phyloP scores from a whole-genome alignment of 1,140 invertebrate genomes.

The Drosophila burlai region DNA sequence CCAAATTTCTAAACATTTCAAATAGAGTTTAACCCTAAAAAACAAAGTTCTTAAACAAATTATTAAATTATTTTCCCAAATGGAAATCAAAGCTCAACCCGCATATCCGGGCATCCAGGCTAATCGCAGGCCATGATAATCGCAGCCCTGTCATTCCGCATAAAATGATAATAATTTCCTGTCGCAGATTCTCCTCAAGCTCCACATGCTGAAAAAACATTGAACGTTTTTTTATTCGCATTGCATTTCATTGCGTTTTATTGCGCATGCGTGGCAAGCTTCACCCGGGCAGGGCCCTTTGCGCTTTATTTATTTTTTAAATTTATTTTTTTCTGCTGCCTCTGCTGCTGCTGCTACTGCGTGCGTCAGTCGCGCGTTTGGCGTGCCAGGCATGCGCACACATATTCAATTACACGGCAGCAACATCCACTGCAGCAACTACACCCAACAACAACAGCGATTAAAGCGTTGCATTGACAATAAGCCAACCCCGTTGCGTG shows the following conservation, averaged over 20 bases:
- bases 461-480: slow-evolving; percentile 68
- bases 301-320: slow-evolving; percentile 13
- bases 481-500: slow-evolving; percentile 67
- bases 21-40: no score
- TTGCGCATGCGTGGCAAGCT: slow-evolving; percentile 53
- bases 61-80: background rate
- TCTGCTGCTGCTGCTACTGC: slow-evolving; percentile 45
- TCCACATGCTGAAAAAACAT: slow-evolving; percentile 5
- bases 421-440: slow-evolving; percentile 31
- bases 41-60: background rate
- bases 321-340: slow-evolving; percentile 29
- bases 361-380: slow-evolving; percentile 69
- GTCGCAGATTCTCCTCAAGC: slow-evolving; percentile 43
- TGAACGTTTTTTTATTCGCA: slow-evolving; percentile 32
- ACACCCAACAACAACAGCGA: slow-evolving; percentile 25
- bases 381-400: slow-evolving; percentile 74
- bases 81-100: slow-evolving; percentile 18
- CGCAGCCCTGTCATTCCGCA: slow-evolving; percentile 45
- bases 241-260: slow-evolving; percentile 42
- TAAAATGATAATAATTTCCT: slow-evolving; percentile 56
- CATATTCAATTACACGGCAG: slow-evolving; percentile 76
- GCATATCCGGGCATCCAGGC: slow-evolving; percentile 30
- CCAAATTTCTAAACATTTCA: no score
- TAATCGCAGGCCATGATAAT: slow-evolving; percentile 50
- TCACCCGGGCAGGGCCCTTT: slow-evolving; percentile 21